Evolutionary conservation across 2,113 vertebrate genomes (phyloP).

Genomic region (Nesoenas mayeri): DNA sequence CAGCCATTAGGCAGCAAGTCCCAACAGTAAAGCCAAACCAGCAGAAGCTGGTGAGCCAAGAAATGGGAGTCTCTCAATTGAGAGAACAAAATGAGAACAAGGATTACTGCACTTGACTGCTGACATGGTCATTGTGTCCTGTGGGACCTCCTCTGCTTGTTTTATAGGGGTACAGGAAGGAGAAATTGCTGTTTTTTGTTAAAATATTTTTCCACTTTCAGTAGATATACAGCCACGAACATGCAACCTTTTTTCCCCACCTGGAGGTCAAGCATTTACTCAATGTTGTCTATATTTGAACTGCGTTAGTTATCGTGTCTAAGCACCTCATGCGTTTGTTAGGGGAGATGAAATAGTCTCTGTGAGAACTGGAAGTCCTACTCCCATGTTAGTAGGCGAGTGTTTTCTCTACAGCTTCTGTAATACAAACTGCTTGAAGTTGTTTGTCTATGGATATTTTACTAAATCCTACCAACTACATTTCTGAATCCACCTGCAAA

Average conservation of each 20-base stretch:
- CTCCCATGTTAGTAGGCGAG: background rate
- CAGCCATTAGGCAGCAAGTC: background rate
- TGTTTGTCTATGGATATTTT: background rate
- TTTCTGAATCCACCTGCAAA: constrained; percentile 25
- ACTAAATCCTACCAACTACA: constrained; percentile 10
- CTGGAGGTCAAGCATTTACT: background rate
- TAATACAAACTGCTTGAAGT: constrained; percentile 15
- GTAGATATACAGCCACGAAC: constrained; percentile 35
- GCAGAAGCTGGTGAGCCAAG: background rate
- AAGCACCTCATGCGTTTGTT: constrained; percentile 16
- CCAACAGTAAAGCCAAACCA: background rate
- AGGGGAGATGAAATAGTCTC: background rate
- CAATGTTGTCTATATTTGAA: constrained; percentile 32
- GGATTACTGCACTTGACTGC: background rate
- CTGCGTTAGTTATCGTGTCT: background rate
- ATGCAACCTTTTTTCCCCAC: constrained; percentile 27
- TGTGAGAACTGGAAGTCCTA: background rate
- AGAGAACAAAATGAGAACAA: background rate
- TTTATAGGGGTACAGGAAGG: background rate
- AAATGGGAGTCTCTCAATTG: background rate
- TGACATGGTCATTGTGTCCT: background rate
- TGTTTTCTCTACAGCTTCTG: constrained; percentile 12
- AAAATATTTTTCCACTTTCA: background rate
- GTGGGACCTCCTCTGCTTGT: background rate
- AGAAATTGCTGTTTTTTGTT: background rate